Conservation (phyloP, 2,113 vertebrate genomes). For the Malaclemys terrapin region DNA sequence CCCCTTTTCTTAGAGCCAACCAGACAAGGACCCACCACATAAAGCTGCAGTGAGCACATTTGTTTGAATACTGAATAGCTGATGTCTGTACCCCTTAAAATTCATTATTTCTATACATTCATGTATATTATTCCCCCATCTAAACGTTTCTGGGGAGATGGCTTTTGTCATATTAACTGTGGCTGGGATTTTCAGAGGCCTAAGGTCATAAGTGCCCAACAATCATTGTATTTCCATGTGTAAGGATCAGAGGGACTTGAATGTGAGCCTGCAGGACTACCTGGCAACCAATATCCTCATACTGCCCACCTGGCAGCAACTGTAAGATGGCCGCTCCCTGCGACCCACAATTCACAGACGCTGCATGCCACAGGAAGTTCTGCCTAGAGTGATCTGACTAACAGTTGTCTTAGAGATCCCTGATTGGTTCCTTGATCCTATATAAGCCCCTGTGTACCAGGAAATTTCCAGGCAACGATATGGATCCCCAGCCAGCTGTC, state of each 20-base stretch:
- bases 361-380: background rate
- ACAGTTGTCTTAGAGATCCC: background rate
- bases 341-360: background rate
- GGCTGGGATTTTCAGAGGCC: background rate
- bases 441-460: background rate
- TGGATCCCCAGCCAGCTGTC: background rate
- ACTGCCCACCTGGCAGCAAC: background rate
- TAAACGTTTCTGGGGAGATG: background rate
- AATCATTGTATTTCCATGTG: background rate
- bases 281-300: background rate
- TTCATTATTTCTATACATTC: background rate
- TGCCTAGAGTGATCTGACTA: background rate
- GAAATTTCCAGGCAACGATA: background rate
- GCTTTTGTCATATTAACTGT: background rate
- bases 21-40: background rate
- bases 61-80: background rate
- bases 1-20: background rate
- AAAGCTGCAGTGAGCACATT: background rate
- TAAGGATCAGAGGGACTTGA: background rate
- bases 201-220: background rate
- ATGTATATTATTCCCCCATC: background rate
- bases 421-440: background rate
- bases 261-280: background rate
- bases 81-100: background rate
- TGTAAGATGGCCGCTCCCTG: background rate